Evolutionary conservation across 2,888 invertebrate species (phyloP).

Genomic region (Mamestra brassicae): DNA sequence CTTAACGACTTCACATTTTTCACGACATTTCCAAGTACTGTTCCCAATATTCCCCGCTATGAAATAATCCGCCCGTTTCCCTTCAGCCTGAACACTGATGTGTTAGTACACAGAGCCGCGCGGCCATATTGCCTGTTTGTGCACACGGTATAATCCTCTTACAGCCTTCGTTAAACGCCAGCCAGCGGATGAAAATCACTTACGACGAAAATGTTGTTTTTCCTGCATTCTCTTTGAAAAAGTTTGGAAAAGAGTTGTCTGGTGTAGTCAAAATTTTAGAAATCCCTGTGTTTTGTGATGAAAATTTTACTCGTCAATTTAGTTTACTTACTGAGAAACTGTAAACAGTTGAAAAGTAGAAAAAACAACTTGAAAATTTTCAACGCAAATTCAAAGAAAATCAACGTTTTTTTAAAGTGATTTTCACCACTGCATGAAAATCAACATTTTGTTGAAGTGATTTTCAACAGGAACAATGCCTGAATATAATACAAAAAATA

Average conservation of each 20-base stretch:
- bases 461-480: too few species aligned
- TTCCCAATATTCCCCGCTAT: neutral
- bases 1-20: neutral
- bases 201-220: slow-evolving; percentile 16
- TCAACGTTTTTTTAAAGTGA: too few species aligned
- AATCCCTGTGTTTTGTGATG: neutral
- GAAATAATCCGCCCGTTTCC: neutral
- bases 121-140: slow-evolving; percentile 30
- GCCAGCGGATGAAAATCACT: slow-evolving; percentile 21
- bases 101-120: slow-evolving; percentile 5
- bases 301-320: neutral
- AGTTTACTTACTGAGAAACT: neutral
- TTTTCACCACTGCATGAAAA: too few species aligned
- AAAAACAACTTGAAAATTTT: neutral
- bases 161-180: slow-evolving; percentile 39
- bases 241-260: neutral
- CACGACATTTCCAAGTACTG: neutral
- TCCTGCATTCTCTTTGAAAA: slow-evolving; percentile 9
- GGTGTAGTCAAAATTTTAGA: neutral
- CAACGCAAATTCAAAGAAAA: neutral
- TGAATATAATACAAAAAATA: too few species aligned
- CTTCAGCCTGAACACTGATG: slow-evolving; percentile 9
- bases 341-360: too few species aligned
- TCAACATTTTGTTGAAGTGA: too few species aligned
- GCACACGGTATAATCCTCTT: slow-evolving; percentile 56